phyloP scores from a whole-genome alignment of 1,140 invertebrate species.

The Macrobrachium rosenbergii region DNA sequence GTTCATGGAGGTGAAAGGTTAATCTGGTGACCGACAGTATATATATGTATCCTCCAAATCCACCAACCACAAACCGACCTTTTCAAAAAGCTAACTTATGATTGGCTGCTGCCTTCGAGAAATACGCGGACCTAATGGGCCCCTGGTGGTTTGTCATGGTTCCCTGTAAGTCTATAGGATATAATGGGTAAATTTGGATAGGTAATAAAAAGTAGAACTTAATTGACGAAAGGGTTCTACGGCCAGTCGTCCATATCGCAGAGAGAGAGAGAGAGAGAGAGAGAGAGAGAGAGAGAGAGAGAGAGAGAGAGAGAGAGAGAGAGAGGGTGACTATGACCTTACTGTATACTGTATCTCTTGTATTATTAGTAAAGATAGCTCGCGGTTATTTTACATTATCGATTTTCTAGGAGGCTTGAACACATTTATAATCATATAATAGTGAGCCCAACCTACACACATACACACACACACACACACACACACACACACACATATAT shows the following conservation, averaged over 20 bases:
- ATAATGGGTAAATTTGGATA: too few species aligned
- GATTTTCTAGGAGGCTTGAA: not conserved
- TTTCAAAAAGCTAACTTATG: too few species aligned
- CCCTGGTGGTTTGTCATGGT: too few species aligned
- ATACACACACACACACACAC: too few species aligned
- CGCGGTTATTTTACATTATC: not conserved
- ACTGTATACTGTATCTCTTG: not conserved
- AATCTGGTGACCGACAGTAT: too few species aligned
- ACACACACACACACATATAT: not conserved
- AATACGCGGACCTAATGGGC: too few species aligned
- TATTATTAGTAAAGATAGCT: not conserved
- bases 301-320: not conserved
- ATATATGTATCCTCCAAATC: too few species aligned
- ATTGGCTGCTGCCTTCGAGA: too few species aligned
- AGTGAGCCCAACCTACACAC: not conserved
- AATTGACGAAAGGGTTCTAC: not conserved
- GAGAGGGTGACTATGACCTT: not conserved
- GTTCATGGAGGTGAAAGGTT: too few species aligned
- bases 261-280: not conserved
- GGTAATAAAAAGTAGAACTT: too few species aligned
- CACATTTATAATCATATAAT: not conserved
- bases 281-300: not conserved
- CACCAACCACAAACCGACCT: too few species aligned
- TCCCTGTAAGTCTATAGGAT: too few species aligned
- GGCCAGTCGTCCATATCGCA: not conserved